phyloP scores from a whole-genome alignment of 2,113 vertebrate genomes.

The Aphelocoma coerulescens region DNA sequence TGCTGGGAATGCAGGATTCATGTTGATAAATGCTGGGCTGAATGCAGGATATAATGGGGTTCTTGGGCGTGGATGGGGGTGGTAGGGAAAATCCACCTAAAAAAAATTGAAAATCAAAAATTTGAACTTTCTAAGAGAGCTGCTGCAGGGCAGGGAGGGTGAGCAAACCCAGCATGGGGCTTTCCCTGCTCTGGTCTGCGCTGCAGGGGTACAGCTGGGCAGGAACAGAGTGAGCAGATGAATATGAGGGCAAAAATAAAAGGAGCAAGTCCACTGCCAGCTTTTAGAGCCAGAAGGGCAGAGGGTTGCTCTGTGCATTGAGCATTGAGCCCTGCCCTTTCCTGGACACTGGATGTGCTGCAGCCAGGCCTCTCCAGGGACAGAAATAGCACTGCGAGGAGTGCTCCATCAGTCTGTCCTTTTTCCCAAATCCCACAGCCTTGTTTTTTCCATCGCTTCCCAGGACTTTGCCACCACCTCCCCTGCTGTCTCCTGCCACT shows the following conservation, averaged over 20 bases:
- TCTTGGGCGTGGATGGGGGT: not conserved
- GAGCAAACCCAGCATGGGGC: rapidly evolving
- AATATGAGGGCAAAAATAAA: not conserved
- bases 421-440: not conserved
- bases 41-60: not conserved
- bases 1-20: not conserved
- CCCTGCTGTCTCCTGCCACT: not conserved
- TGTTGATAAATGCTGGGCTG: not conserved
- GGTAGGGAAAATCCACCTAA: not conserved
- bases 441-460: not conserved
- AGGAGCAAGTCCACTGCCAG: not conserved
- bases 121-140: not conserved
- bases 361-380: not conserved
- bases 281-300: not conserved
- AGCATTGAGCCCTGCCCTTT: not conserved
- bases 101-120: not conserved
- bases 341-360: not conserved
- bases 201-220: not conserved
- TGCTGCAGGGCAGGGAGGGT: not conserved
- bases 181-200: not conserved
- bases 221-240: not conserved
- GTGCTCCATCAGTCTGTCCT: not conserved
- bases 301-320: not conserved
- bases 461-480: not conserved
- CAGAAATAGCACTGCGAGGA: not conserved